Conservation (phyloP, 2,888 invertebrate genomes). For the Calameuta pallipes region DNA sequence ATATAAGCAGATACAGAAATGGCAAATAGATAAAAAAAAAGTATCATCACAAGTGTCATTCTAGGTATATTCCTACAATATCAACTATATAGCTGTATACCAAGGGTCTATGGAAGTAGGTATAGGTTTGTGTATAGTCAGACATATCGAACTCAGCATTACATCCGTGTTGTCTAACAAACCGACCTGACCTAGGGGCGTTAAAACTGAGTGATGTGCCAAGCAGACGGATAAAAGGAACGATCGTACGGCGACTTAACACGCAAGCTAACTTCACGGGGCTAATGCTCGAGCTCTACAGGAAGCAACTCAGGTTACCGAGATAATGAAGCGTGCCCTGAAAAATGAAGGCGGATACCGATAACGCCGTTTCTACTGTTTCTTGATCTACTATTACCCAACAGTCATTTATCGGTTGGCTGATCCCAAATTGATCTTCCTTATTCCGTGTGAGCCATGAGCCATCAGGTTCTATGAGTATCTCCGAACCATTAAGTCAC, state of each 20-base stretch:
- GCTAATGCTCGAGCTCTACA: constrained; percentile 39
- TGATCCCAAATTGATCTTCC: constrained; percentile 4
- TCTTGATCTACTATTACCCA: too few species aligned
- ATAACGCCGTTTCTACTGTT: constrained; percentile 11
- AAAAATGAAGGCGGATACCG: constrained; percentile 39
- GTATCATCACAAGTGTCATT: too few species aligned
- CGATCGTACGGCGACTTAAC: constrained; percentile 39
- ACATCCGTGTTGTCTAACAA: too few species aligned
- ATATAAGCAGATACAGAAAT: too few species aligned
- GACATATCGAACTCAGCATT: too few species aligned
- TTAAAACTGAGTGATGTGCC: constrained; percentile 42
- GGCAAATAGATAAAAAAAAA: too few species aligned
- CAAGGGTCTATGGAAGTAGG: too few species aligned
- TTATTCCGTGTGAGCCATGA: neutral
- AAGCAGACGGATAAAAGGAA: constrained; percentile 45
- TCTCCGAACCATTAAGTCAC: too few species aligned
- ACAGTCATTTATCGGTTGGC: too few species aligned
- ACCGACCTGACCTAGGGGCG: constrained; percentile 27
- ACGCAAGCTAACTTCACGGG: constrained; percentile 36
- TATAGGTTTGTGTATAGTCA: constrained; percentile 8
- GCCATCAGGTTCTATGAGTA: too few species aligned
- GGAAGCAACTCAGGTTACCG: constrained; percentile 43
- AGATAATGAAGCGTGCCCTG: constrained; percentile 47
- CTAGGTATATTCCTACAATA: too few species aligned
- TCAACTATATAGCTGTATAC: too few species aligned